Percentiles rank a stretch among this genome's conserved stretches.
Conservation (phyloP, 2,113 vertebrate genomes). For the Camelus bactrianus region DNA sequence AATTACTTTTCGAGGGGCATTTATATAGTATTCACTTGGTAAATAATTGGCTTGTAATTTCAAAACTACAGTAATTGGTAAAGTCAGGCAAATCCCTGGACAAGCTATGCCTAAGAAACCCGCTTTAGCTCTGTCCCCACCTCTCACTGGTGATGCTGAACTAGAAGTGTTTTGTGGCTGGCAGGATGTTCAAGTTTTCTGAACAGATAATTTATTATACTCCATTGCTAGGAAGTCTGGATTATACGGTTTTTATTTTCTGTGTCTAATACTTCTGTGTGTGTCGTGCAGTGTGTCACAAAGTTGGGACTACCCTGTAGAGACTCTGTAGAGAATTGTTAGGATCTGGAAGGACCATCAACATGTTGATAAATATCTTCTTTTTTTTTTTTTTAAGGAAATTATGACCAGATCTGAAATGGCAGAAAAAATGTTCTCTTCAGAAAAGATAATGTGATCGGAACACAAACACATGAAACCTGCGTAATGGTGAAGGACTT, state of each 20-base stretch:
- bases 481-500: background rate
- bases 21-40: background rate
- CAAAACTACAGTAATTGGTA: background rate
- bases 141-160: background rate
- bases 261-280: background rate
- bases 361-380: background rate
- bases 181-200: background rate
- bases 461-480: background rate
- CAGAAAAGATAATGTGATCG: constrained; percentile 82
- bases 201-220: background rate
- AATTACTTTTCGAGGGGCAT: background rate
- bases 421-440: constrained; percentile 91
- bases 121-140: background rate
- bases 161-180: background rate
- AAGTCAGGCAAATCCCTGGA: background rate
- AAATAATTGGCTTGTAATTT: constrained; percentile 2
- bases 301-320: background rate
- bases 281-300: background rate
- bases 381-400: constrained; percentile 85
- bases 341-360: background rate
- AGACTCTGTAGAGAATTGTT: background rate
- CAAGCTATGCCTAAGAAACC: background rate
- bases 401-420: constrained; percentile 95
- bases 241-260: background rate
- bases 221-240: background rate